Conservation (phyloP, 2,113 vertebrate species). For the Zonotrichia leucophrys region DNA sequence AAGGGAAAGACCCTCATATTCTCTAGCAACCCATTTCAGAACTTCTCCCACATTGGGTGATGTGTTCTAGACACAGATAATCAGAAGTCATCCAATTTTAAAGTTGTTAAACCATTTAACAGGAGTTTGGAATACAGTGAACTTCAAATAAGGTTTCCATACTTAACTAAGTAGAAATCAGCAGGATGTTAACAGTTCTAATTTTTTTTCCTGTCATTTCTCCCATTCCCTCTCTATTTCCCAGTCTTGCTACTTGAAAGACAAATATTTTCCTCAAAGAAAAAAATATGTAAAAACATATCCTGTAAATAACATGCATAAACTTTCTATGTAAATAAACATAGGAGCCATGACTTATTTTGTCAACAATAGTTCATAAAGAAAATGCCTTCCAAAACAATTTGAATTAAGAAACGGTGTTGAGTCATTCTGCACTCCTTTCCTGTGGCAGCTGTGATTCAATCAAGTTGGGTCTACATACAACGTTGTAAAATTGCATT, state of each 20-base stretch:
- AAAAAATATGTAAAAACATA: not conserved
- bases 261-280: not conserved
- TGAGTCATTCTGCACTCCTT: not conserved
- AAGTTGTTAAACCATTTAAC: not conserved
- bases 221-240: not conserved
- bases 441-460: not conserved
- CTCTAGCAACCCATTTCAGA: not conserved
- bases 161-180: not conserved
- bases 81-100: not conserved
- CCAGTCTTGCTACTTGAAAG: not conserved
- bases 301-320: not conserved
- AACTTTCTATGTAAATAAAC: slow-evolving; percentile 6
- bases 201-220: not conserved
- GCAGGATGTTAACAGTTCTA: not conserved
- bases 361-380: not conserved
- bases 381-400: not conserved
- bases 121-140: not conserved
- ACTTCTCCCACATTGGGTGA: not conserved
- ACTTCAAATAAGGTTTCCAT: not conserved
- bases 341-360: not conserved
- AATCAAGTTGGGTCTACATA: not conserved
- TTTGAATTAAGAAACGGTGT: not conserved
- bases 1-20: not conserved
- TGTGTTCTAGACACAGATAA: not conserved
- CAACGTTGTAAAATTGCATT: not conserved